Base-by-base conservation (phyloP, 2,888 invertebrate genomes). In the Metacarcinus magister region DNA sequence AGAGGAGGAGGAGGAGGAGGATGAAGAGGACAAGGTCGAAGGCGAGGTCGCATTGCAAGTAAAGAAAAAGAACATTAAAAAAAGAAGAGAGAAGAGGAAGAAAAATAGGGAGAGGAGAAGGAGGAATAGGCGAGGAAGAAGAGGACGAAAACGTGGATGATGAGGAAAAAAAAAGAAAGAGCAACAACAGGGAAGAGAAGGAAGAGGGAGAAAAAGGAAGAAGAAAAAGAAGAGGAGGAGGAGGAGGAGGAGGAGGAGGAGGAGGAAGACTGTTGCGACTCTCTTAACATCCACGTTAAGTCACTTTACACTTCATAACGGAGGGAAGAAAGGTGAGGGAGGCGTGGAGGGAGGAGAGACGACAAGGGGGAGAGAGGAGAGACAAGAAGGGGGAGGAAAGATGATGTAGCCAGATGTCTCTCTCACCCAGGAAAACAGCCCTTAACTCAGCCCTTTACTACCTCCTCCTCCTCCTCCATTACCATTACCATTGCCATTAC, bases 341-440 rank as follows among this genome's bases (percentile, higher is more conserved):
- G 75, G 75, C 7, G 19, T 28, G 92, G 48, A 28, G 28, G 92
- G 16, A 10, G 92, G 28, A 23, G 2, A n/a, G 2, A 28, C 16
- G 67, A 67, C 23, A 10, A 28, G 32, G 82, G n/a, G 28, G 82
- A 32, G 82, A 32, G 7, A 32, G 8, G 10, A 32, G 32, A 82
- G 82, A 32, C 23, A 67, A 32, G 92, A n/a, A 46, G 46, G 46
- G 46, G 46, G 46, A 46, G 91, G 92, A n/a, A 28, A 48, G 92
- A 48, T 90, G 46, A 44, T 90, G 44, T 90, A n/a, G 90, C 43
- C 90, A 90, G 90, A 46, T 90, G 90, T 90, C n/a, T 82, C 32
- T 82, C 32, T 32, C n/a, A 23, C 67, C n/a, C 67, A 19, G 5
- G 19, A 67, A 3, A 10, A 67, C 28, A n/a, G 5, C 23, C 67